These are phyloP conservation scores for Drosophila greeni DNA, from an alignment of 2,888 invertebrate species.

Conservation along the genomic window DNA sequence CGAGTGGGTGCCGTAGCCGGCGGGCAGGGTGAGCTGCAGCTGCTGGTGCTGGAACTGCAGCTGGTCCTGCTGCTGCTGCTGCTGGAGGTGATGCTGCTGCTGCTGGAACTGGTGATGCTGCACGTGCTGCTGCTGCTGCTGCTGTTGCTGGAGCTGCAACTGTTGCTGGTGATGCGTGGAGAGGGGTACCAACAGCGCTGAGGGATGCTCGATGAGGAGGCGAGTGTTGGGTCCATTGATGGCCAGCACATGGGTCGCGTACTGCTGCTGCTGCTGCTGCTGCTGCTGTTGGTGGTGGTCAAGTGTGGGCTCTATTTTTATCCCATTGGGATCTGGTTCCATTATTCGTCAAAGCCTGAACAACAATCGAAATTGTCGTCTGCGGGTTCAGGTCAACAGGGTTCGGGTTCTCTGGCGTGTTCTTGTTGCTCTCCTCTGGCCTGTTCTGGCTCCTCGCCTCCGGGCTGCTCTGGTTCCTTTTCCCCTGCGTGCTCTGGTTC, in stretches of 20 bases:
- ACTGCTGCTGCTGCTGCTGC: conserved; percentile 73
- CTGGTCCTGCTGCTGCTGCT: conserved; percentile 64
- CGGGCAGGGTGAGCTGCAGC: conserved; percentile 67
- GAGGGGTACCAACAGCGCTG: conserved; percentile 76
- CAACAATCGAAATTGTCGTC: conserved; percentile 74
- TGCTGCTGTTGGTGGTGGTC: conserved; percentile 74
- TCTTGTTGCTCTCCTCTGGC: neutral
- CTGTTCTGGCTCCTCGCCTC: neutral
- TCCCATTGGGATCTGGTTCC: conserved; percentile 79
- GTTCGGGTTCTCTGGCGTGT: conserved; percentile 7
- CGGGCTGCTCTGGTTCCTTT: neutral
- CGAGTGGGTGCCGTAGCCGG: conserved; percentile 55
- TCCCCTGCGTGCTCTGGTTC: neutral
- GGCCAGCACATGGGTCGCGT: conserved; percentile 77
- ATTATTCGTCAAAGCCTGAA: conserved; percentile 75
- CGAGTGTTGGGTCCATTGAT: conserved; percentile 78
- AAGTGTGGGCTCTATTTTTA: conserved; percentile 78
- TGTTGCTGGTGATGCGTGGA: conserved; percentile 67
- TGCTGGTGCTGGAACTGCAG: conserved; percentile 72
- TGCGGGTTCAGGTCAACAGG: conserved; percentile 29
- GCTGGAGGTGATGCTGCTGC: conserved; percentile 65
- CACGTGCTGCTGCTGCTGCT: conserved; percentile 60
- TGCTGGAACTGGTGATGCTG: conserved; percentile 67
- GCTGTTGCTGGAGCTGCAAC: conserved; percentile 61
- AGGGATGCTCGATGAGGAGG: conserved; percentile 77